Evolutionary conservation across 2,797 vertebrate species (phyloP), one percentile per base, ranked within the genome.

Genomic region (Sebastes hubbsi): DNA sequence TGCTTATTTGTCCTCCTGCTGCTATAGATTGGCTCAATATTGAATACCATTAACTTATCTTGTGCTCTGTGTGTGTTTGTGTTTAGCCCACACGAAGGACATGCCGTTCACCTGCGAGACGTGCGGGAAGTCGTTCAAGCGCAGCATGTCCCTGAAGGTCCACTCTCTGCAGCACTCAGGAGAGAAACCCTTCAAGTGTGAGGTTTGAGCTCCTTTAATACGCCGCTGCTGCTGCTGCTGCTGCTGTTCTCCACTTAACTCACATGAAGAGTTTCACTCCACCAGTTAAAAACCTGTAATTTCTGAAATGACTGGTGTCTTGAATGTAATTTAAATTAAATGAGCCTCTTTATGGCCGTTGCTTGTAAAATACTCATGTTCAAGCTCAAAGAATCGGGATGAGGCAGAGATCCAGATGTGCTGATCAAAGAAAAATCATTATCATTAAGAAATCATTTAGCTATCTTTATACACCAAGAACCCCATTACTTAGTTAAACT

Each of bases 101-200:
- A 99, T 99, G 98, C 98, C 98, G 0, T 99, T 99, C 94, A 99
- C 98, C 72, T 99, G 98, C 0, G 98, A 99, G 95, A 99, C 98
- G 2, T 99, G 98, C 0, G 98, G 98, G 71, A 99, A 99, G 93
- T 99, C 98, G 8, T 99, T 99, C 95, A 99, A 99, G 81, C 95
- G 98, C 81, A 99, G 98, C 93, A 99, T 99, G 98, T 99, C 98
- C 56, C 96, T 99, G 84, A 99, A 99, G 94, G 98, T 99, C 72
- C 98, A 99, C 86, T 98, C 97, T 0, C 96, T 99, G 78, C 98
- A 99, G 93, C 98, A 99, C 93, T 99, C 98, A 0, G 98, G 98
- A 85, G 98, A 99, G 90, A 99, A 99, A 88, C 98, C 98, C 58
- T 99, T 99, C 94, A 97, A 97, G 88, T 99, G 98, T 3, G 98